A percentile compares a stretch with the other conserved stretches of the same genome.
phyloP scores from a whole-genome alignment of 2,113 vertebrate species.

The Tautogolabrus adspersus region DNA sequence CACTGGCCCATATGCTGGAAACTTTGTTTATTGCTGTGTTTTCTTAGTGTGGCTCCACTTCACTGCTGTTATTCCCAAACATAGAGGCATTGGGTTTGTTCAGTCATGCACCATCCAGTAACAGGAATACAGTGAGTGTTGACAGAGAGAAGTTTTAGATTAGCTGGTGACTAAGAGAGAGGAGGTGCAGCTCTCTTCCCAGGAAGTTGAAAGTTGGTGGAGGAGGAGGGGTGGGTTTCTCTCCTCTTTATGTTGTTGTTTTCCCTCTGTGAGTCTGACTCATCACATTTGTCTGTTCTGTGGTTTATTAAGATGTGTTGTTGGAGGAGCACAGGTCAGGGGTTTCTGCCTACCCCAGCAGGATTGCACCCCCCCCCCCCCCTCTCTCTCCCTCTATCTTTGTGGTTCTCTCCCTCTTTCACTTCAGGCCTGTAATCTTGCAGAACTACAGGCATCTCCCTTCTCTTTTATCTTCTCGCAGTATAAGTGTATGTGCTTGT shows the following conservation, averaged over 20 bases:
- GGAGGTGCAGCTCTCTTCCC: conserved; percentile 28
- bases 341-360: conserved; percentile 78
- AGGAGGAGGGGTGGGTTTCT: conserved; percentile 13
- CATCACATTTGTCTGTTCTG: conserved; percentile 72
- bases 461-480: conserved; percentile 53
- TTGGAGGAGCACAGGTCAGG: conserved; percentile 77
- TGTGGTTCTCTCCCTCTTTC: conserved; percentile 45
- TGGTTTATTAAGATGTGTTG: conserved; percentile 80
- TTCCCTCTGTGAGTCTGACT: conserved; percentile 73
- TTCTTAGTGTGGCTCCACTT: conserved; percentile 43
- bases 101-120: conserved; percentile 37
- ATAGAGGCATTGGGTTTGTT: conserved; percentile 30
- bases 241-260: conserved; percentile 71
- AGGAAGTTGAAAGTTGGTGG: background rate
- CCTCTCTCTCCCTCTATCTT: conserved; percentile 20
- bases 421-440: conserved; percentile 40
- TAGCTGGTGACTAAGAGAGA: conserved; percentile 55
- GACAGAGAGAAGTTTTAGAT: conserved; percentile 49
- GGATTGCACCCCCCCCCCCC: conserved; percentile 36
- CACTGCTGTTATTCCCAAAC: conserved; percentile 34
- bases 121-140: conserved; percentile 29
- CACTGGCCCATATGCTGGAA: conserved; percentile 31
- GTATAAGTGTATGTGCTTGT: conserved; percentile 27
- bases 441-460: conserved; percentile 40
- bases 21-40: conserved; percentile 54